Evolutionary conservation across 1,140 invertebrate species (phyloP).

Genomic region (Maniola jurtina): DNA sequence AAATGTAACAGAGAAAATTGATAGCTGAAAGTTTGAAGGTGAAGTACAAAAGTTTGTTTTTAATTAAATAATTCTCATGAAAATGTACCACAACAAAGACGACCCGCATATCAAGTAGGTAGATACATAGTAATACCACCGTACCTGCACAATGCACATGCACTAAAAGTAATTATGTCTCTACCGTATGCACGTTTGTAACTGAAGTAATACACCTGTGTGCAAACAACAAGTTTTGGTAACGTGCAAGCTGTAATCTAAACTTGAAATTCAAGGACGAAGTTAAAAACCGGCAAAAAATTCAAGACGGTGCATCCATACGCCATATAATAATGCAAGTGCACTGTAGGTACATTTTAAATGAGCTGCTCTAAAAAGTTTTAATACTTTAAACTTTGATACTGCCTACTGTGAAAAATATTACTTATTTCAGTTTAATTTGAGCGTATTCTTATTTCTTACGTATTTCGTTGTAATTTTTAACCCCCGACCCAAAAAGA

Average conservation of each 20-base stretch:
- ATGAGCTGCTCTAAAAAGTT: conserved; percentile 15
- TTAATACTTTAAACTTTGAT: conserved; percentile 44
- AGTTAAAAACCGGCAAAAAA: conserved; percentile 69
- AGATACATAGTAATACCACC: neutral
- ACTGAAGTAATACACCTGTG: conserved; percentile 31
- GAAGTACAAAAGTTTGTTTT: no score
- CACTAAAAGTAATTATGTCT: conserved; percentile 9
- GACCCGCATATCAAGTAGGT: conserved; percentile 8
- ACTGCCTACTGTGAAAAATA: no score
- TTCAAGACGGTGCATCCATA: conserved; percentile 69
- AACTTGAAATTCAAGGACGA: conserved; percentile 76
- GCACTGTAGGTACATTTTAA: conserved; percentile 53
- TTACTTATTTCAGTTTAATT: no score
- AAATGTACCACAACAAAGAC: neutral
- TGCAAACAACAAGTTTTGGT: conserved; percentile 50
- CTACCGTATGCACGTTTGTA: conserved; percentile 18
- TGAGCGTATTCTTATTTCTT: no score
- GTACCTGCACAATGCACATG: neutral
- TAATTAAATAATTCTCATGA: no score
- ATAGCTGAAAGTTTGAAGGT: no score
- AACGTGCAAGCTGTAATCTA: conserved; percentile 68
- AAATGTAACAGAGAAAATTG: no score
- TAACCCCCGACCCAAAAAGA: no score
- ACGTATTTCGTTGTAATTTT: no score
- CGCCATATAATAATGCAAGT: conserved; percentile 67